Conservation (phyloP, 35 echinoderm and acorn worm genomes). For the Hemicentrotus pulcherrimus region DNA sequence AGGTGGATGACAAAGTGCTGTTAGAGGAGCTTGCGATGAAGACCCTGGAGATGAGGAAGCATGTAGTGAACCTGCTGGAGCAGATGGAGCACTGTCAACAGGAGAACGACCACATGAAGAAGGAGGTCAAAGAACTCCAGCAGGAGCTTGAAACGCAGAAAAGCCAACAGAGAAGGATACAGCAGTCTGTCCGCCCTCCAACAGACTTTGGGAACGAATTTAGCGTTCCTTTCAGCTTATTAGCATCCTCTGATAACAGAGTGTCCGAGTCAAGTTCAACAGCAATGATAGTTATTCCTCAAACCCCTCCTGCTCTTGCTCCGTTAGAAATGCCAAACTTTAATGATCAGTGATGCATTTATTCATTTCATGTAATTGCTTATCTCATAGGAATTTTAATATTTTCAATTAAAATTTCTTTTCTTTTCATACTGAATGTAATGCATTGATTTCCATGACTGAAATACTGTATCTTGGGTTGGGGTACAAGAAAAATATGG, state of each 20-base stretch:
- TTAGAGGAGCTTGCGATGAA: constrained; percentile 35
- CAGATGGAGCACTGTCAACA: constrained; percentile 51
- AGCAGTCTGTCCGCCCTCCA: not conserved
- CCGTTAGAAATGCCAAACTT: constrained; percentile 59
- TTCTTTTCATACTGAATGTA: no score
- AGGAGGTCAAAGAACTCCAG: constrained; percentile 26
- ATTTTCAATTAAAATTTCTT: no score
- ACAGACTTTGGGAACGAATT: constrained; percentile 17
- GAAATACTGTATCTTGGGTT: no score
- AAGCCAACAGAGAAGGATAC: not conserved
- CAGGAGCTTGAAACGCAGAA: constrained; percentile 44
- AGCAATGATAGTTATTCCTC: not conserved
- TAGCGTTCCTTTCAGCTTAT: constrained; percentile 42
- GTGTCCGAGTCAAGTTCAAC: not conserved
- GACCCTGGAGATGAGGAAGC: constrained; percentile 46
- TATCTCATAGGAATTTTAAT: no score
- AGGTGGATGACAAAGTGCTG: not conserved
- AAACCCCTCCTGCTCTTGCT: constrained; percentile 48
- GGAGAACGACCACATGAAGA: constrained; percentile 46
- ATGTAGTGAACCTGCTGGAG: constrained; percentile 45
- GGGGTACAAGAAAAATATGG: no score
- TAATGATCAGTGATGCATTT: constrained; percentile 34
- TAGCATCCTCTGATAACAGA: not conserved
- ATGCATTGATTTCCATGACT: no score
- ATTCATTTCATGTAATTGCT: no score